Conservation (phyloP, 2,888 invertebrate species). For the Drosophila austrosaltans region DNA sequence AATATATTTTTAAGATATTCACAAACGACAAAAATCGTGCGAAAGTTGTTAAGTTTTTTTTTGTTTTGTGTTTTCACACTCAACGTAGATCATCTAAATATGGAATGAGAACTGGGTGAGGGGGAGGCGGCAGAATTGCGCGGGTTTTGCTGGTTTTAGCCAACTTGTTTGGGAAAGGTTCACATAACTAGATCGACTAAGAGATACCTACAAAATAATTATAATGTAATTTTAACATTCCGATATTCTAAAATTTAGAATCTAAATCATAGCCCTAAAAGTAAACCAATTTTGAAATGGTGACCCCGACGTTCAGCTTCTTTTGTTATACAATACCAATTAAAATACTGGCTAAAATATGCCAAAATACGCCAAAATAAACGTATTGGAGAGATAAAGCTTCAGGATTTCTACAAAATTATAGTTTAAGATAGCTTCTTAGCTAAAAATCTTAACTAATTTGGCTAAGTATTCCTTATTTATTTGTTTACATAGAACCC, state of each 20-base stretch:
- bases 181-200: neutral
- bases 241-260: too few relatives aligned
- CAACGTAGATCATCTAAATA: slow-evolving; percentile 1
- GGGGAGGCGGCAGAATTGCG: too few relatives aligned
- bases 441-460: too few relatives aligned
- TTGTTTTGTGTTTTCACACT: slow-evolving; percentile 63
- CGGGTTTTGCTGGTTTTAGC: too few relatives aligned
- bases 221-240: too few relatives aligned
- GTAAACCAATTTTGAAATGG: neutral
- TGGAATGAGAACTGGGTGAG: neutral
- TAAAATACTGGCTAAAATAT: too few relatives aligned
- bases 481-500: slow-evolving; percentile 6
- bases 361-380: too few relatives aligned
- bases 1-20: neutral
- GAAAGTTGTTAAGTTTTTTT: slow-evolving; percentile 58
- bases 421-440: too few relatives aligned
- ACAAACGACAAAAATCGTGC: slow-evolving; percentile 58
- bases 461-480: too few relatives aligned
- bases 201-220: neutral
- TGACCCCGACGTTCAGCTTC: neutral
- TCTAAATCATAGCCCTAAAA: too few relatives aligned
- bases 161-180: neutral
- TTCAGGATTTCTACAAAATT: neutral
- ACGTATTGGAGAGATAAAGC: too few relatives aligned
- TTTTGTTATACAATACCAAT: too few relatives aligned